A percentile compares a stretch with the other conserved stretches of the same genome.
Evolutionary conservation across 1,140 invertebrate species (phyloP).

Genomic region (Stegodyphus dumicola): DNA sequence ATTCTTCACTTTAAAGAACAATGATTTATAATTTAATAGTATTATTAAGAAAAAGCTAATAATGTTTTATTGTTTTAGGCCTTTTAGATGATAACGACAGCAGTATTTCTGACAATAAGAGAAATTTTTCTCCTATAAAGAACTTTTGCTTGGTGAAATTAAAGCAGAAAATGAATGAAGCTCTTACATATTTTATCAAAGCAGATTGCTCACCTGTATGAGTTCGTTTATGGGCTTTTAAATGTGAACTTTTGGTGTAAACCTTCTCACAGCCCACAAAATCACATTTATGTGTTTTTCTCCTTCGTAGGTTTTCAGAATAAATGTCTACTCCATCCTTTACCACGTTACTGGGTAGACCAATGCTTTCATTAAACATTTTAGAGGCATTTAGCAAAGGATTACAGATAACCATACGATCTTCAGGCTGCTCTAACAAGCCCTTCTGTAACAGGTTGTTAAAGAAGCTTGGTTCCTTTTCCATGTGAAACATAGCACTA

Average conservation of each 20-base stretch:
- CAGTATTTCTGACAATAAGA: too few relatives aligned
- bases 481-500: slow-evolving; percentile 42
- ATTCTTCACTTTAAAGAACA: too few relatives aligned
- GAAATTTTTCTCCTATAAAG: too few relatives aligned
- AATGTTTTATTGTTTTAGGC: too few relatives aligned
- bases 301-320: slow-evolving; percentile 73
- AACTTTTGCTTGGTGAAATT: too few relatives aligned
- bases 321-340: slow-evolving; percentile 63
- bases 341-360: slow-evolving; percentile 47
- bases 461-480: slow-evolving; percentile 28
- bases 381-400: not conserved
- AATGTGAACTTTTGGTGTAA: slow-evolving; percentile 93
- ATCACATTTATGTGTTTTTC: slow-evolving; percentile 88
- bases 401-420: slow-evolving; percentile 7
- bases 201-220: slow-evolving; percentile 79
- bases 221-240: slow-evolving; percentile 91
- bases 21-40: too few relatives aligned
- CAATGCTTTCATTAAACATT: slow-evolving; percentile 33
- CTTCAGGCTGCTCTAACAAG: slow-evolving; percentile 25
- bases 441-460: slow-evolving; percentile 33
- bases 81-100: too few relatives aligned
- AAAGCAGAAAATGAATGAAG: too few relatives aligned
- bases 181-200: not conserved
- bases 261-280: slow-evolving; percentile 91
- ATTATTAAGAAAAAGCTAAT: too few relatives aligned